Evolutionary conservation across 2,888 invertebrate genomes (phyloP).

Genomic region (Nemurella pictetii): DNA sequence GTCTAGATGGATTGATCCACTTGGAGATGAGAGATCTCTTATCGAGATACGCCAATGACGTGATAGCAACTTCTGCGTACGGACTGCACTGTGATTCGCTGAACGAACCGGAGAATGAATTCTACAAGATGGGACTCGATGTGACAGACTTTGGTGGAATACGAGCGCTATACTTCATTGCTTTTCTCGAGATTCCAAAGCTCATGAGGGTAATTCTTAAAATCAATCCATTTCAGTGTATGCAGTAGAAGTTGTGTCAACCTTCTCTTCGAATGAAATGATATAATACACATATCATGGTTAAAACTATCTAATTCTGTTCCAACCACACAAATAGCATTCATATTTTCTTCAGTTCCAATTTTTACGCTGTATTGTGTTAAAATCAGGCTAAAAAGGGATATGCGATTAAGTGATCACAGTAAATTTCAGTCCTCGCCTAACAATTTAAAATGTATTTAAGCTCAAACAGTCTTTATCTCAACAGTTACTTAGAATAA

Average conservation of each 20-base stretch:
- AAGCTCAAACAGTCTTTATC: neutral
- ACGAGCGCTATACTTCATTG: neutral
- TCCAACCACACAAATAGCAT: too few species aligned
- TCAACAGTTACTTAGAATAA: neutral
- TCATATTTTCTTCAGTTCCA: too few species aligned
- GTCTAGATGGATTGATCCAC: neutral
- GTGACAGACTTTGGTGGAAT: slow-evolving; percentile 51
- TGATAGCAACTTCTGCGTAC: slow-evolving; percentile 59
- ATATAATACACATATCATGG: too few species aligned
- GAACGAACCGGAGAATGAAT: slow-evolving; percentile 56
- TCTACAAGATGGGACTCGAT: slow-evolving; percentile 58
- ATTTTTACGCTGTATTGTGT: too few species aligned
- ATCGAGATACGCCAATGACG: slow-evolving; percentile 57
- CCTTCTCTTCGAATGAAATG: too few species aligned
- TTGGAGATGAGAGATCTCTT: slow-evolving; percentile 54
- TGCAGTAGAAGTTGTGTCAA: too few species aligned
- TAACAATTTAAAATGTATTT: too few species aligned
- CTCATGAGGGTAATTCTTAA: too few species aligned
- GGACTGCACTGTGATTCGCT: slow-evolving; percentile 60
- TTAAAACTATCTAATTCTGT: too few species aligned
- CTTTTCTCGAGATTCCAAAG: neutral
- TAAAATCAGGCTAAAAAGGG: too few species aligned
- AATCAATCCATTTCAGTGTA: slow-evolving; percentile 42
- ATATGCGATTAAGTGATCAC: too few species aligned
- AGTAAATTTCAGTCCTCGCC: too few species aligned